These are phyloP conservation scores for Paramuricea clavata DNA, from an alignment of 92 coral and sea anemone genomes.

Conservation along the genomic window DNA sequence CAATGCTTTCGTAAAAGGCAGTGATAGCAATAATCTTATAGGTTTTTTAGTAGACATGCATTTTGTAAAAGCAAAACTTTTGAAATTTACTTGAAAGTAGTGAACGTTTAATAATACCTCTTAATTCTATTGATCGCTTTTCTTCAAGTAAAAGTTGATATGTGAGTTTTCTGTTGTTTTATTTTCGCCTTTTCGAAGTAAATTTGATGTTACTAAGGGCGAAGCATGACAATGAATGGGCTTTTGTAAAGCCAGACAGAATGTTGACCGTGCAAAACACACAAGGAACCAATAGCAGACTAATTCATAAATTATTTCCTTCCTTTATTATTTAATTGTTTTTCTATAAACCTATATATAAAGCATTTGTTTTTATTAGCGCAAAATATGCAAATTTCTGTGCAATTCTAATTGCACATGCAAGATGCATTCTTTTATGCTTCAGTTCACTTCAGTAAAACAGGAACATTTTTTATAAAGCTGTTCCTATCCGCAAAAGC, in stretches of 20 bases:
- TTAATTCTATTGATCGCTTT: no score
- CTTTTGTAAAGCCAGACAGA: neutral
- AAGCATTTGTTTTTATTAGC: neutral
- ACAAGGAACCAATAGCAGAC: neutral
- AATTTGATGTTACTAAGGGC: neutral
- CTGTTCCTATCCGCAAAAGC: neutral
- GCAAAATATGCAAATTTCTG: neutral
- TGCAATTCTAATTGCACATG: neutral
- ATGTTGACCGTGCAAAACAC: neutral
- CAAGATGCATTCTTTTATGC: no score
- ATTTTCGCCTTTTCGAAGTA: neutral
- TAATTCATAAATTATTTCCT: slow-evolving; percentile 21
- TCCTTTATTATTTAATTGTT: neutral
- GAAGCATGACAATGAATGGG: neutral
- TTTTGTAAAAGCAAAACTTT: no score
- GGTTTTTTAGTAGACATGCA: no score
- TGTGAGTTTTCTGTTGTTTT: neutral
- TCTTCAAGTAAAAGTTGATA: no score
- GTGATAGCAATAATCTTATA: no score
- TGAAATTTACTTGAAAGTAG: no score
- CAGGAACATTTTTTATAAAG: no score
- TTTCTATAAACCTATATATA: neutral
- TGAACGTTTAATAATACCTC: no score
- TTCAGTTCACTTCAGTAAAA: no score
- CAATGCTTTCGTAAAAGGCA: no score